Percentiles rank a stretch among this genome's conserved stretches.
Conservation (phyloP, 2,888 invertebrate species). For the Diarsia brunnea region DNA sequence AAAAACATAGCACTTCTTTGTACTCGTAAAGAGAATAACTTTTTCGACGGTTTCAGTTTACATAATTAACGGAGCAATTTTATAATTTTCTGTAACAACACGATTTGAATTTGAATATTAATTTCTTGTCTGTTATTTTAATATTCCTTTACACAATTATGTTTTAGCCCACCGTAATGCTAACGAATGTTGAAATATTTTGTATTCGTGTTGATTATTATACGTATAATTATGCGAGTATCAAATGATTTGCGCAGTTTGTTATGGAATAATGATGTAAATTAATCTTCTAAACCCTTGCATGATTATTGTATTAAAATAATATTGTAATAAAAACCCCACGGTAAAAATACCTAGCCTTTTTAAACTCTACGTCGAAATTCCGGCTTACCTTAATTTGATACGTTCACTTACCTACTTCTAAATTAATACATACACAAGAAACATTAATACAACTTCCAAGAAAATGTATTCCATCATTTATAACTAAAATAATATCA, state of each 20-base stretch:
- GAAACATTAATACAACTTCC: not conserved
- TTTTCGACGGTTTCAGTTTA: slow-evolving; percentile 38
- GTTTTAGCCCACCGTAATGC: slow-evolving; percentile 19
- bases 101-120: slow-evolving; percentile 49
- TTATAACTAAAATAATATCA: slow-evolving; percentile 20
- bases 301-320: not conserved
- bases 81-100: slow-evolving; percentile 51
- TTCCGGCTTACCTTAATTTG: not conserved
- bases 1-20: slow-evolving; percentile 64
- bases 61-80: slow-evolving; percentile 47
- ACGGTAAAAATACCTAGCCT: not conserved
- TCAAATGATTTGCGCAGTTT: slow-evolving; percentile 10
- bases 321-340: not conserved
- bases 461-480: slow-evolving; percentile 19
- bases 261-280: not conserved
- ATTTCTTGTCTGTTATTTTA: slow-evolving; percentile 41
- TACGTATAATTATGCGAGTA: slow-evolving; percentile 28
- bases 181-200: slow-evolving; percentile 31
- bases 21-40: slow-evolving; percentile 40
- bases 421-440: not conserved
- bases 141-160: slow-evolving; percentile 54
- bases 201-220: slow-evolving; percentile 14
- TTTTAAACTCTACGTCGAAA: no score
- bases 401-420: not conserved
- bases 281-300: not conserved